These are phyloP conservation scores for Dendrolimus punctatus DNA, from an alignment of 1,140 invertebrate species.

Conservation along the genomic window DNA sequence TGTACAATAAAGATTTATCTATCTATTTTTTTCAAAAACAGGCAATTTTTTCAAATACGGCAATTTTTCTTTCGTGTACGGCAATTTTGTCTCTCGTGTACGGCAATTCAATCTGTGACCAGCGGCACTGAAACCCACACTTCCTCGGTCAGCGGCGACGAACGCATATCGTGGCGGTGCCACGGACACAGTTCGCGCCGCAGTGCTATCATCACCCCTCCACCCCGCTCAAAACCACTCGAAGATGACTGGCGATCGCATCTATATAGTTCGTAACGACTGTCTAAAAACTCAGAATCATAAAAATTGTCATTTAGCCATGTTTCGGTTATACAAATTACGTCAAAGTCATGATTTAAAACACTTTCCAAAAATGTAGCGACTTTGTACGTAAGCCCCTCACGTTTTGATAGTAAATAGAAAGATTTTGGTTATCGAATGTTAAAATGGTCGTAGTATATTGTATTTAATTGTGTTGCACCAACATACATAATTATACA, in stretches of 20 bases:
- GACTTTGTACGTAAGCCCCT: not conserved
- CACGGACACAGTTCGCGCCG: not conserved
- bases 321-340: slow-evolving; percentile 1
- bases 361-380: not conserved
- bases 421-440: not conserved
- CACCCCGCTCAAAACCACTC: not conserved
- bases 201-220: not conserved
- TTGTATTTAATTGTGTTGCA: not conserved
- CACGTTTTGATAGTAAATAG: slow-evolving; percentile 1
- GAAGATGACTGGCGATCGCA: not conserved
- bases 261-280: not conserved
- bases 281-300: not conserved
- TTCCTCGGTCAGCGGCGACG: not conserved
- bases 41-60: too few species aligned
- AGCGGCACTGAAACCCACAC: not conserved
- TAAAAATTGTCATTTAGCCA: not conserved
- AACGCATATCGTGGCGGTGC: not conserved
- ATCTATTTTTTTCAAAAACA: too few species aligned
- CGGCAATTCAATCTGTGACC: too few species aligned
- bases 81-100: too few species aligned
- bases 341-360: not conserved
- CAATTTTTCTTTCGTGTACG: too few species aligned
- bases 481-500: not conserved
- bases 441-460: not conserved
- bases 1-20: too few species aligned